phyloP scores from a whole-genome alignment of 2,113 vertebrate species.

The Hoplias malabaricus region DNA sequence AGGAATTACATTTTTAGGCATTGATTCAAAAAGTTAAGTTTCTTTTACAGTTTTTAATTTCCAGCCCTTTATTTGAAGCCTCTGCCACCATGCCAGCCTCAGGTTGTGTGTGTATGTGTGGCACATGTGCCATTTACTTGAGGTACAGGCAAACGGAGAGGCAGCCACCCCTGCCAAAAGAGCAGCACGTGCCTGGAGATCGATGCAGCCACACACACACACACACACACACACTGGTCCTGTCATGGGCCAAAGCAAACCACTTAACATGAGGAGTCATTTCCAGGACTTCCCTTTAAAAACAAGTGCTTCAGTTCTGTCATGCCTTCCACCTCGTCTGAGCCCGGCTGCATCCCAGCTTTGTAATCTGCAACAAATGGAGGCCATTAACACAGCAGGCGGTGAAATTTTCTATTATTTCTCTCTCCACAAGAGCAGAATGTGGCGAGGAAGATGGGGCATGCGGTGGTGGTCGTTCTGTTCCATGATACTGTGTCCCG shows the following conservation, averaged over 20 bases:
- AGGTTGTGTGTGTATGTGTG: slow-evolving; percentile 13
- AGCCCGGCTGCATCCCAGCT: slow-evolving; percentile 18
- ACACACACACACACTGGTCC: slow-evolving; percentile 15
- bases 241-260: slow-evolving; percentile 33
- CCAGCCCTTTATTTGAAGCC: background rate
- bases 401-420: slow-evolving; percentile 34
- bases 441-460: slow-evolving; percentile 22
- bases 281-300: slow-evolving; percentile 43
- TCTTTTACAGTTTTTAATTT: too few species aligned
- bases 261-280: slow-evolving; percentile 39
- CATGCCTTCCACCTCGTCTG: slow-evolving; percentile 1
- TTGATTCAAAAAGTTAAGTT: too few species aligned
- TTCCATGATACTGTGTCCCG: background rate
- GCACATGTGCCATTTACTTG: slow-evolving; percentile 37
- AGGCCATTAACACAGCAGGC: slow-evolving; percentile 42
- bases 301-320: slow-evolving; percentile 33
- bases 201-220: slow-evolving; percentile 34
- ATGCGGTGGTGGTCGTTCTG: background rate
- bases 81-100: background rate
- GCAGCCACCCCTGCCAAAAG: too few species aligned
- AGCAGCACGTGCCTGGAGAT: slow-evolving; percentile 32
- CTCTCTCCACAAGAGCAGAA: slow-evolving; percentile 27
- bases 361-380: slow-evolving; percentile 45
- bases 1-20: too few species aligned
- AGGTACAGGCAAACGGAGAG: slow-evolving; percentile 46